phyloP scores from a whole-genome alignment of 2,888 invertebrate genomes.

The Exocentrus adspersus region DNA sequence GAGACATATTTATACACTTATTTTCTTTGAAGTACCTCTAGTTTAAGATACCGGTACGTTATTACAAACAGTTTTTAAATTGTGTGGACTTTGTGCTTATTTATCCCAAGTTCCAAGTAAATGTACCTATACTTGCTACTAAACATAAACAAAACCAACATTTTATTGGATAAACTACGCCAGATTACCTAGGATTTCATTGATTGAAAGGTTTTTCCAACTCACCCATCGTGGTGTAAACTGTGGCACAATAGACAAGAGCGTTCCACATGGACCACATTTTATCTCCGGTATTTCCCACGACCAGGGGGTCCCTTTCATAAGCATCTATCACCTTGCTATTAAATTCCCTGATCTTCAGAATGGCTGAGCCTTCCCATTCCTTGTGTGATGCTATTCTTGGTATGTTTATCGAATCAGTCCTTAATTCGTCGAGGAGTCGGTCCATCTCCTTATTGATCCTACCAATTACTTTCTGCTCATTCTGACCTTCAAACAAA shows the following conservation, averaged over 20 bases:
- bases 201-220: no score
- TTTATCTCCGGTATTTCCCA: conserved; percentile 9
- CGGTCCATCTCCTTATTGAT: conserved; percentile 15
- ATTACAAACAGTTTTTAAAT: background rate
- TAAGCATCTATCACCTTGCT: conserved; percentile 4
- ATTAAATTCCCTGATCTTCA: background rate
- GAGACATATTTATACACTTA: background rate
- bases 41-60: background rate
- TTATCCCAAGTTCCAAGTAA: no score
- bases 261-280: conserved; percentile 25
- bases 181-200: no score
- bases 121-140: background rate
- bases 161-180: background rate
- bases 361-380: background rate
- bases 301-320: conserved; percentile 5
- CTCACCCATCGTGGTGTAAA: conserved; percentile 24
- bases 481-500: conserved; percentile 20
- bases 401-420: background rate
- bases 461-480: conserved; percentile 1
- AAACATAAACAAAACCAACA: background rate
- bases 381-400: background rate
- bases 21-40: background rate
- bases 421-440: conserved; percentile 3
- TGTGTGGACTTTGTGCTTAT: background rate
- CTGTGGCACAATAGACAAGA: conserved; percentile 16